Percentiles rank a stretch among this genome's conserved stretches.
Evolutionary conservation across 2,797 vertebrate genomes (phyloP).

Genomic region (Cyclopterus lumpus): DNA sequence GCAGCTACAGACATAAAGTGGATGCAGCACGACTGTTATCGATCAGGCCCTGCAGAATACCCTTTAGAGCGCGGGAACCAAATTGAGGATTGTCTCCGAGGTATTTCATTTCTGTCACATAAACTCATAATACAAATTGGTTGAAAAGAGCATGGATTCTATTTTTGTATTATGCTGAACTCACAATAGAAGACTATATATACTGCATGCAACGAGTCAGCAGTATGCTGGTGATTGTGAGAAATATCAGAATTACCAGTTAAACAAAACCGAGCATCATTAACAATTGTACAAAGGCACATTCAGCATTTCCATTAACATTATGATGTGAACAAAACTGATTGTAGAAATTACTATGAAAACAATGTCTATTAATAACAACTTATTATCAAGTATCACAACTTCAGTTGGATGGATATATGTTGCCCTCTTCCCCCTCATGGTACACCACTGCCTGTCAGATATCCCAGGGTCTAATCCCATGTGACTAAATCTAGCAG

Average conservation of each 20-base stretch:
- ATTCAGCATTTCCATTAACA: not conserved
- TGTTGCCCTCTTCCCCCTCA: not conserved
- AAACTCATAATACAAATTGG: conserved; percentile 14
- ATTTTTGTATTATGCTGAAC: not conserved
- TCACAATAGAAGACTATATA: not conserved
- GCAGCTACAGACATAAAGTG: not conserved
- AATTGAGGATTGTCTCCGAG: not conserved
- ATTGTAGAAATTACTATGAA: not conserved
- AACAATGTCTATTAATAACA: not conserved
- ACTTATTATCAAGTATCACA: not conserved
- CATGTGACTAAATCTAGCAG: conserved; percentile 18
- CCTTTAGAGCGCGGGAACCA: not conserved
- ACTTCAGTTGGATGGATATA: not conserved
- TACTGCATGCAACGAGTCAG: not conserved
- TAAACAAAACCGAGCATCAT: not conserved
- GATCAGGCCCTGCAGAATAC: no score
- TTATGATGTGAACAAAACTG: not conserved
- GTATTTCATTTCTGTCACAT: not conserved
- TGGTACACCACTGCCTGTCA: not conserved
- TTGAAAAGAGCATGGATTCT: not conserved
- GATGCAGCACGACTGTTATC: no score
- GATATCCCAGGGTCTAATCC: conserved; percentile 20
- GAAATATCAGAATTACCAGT: not conserved
- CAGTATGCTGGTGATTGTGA: not conserved
- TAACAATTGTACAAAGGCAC: not conserved